Evolutionary conservation across 2,113 vertebrate genomes (phyloP), one percentile per base, ranked within the genome.

Genomic region (Tenebrosternarchus preto): DNA sequence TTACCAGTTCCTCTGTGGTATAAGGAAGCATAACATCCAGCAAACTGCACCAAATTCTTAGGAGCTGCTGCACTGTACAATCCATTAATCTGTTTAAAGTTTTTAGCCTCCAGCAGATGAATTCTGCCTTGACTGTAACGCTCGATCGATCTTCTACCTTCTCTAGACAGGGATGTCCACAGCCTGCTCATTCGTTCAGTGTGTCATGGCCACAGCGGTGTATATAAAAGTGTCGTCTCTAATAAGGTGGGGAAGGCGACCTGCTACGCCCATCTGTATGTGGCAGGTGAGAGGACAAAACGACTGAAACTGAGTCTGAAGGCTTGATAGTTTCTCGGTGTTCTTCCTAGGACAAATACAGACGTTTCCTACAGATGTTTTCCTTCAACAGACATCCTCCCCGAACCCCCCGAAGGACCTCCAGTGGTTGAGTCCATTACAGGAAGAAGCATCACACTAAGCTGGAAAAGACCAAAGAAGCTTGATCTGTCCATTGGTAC

Each of bases 201-300:
- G 83, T 95, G 92, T 72, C 96, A 95, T 0, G 88, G 92, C 5
- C 96, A 98, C 0, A 95, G 96, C 0, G 97, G 97, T 0, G 97
- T 99, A 87, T 99, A 99, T 86, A 99, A 99, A 90, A 96, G 96
- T 0, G 97, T 98, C 75, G 96, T 98, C 0, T 93, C 97, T 83
- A 99, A 98, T 92, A 97, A 95, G 88, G 90, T 97, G 86, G 97
- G 97, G 76, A 99, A 98, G 87, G 95, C 97, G 1, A 94, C 96
- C 0, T 98, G 97, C 87, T 99, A 99, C 0, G 96, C 97, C 0
- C 97, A 98, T 83, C 92, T 98, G 16, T 99, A 98, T 0, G 94
- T 98, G 82, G 94, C 95, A 0, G 97, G 97, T 99, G 88, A 88
- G 80, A 29, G 8, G 33, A 70, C 76, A 78, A 12, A 50, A 24